phyloP scores from a whole-genome alignment of 2,888 invertebrate genomes.

The Prosapia bicincta region DNA sequence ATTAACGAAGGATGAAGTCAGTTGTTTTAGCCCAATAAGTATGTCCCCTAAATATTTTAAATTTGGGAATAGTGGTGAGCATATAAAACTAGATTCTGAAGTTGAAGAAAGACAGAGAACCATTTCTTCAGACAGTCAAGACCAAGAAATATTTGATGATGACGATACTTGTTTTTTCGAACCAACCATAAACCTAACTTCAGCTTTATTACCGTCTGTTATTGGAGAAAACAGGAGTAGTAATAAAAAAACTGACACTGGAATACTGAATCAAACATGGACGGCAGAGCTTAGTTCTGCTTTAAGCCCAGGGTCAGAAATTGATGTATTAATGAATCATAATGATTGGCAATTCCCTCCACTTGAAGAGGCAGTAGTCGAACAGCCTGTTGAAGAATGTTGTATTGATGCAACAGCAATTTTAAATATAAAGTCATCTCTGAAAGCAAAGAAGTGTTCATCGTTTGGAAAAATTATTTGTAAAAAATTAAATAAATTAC shows the following conservation, averaged over 20 bases:
- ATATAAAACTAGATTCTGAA: not conserved
- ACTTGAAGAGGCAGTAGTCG: not conserved
- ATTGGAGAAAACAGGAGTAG: not conserved
- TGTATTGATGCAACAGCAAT: constrained; percentile 25
- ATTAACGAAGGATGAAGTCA: not conserved
- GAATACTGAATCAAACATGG: not conserved
- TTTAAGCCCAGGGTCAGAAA: not conserved
- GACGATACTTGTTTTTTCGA: constrained; percentile 18
- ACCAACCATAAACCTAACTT: not conserved
- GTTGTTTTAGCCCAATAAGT: no score
- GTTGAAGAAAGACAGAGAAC: not conserved
- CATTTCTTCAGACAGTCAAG: not conserved
- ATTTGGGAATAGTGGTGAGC: not conserved
- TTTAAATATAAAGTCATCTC: constrained; percentile 31
- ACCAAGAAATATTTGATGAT: not conserved
- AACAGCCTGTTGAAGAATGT: not conserved
- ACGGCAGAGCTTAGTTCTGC: not conserved
- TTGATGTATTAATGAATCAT: not conserved
- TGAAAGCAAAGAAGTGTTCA: constrained; percentile 27
- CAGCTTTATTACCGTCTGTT: not conserved
- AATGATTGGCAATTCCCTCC: not conserved
- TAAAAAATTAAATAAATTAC: constrained; percentile 40
- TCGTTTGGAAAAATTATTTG: constrained; percentile 52
- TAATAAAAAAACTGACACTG: not conserved
- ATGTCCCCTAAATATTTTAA: not conserved